These are phyloP conservation scores for Margarornis squamiger DNA, from an alignment of 2,797 vertebrate species.

Conservation along the genomic window DNA sequence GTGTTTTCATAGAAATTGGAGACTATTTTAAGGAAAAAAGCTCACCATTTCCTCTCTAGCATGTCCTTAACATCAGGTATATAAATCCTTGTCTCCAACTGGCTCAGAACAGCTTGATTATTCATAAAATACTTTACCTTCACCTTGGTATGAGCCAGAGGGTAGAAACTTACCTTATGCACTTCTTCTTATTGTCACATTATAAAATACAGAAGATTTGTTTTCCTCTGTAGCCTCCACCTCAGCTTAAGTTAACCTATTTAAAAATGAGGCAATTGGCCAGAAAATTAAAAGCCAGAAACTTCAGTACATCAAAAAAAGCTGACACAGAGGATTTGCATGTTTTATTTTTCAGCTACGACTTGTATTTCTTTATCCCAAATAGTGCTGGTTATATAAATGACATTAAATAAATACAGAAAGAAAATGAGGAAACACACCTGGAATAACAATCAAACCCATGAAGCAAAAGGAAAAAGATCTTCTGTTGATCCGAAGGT, in stretches of 20 bases:
- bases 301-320: background rate
- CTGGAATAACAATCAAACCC: conserved; percentile 38
- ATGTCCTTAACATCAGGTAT: background rate
- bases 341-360: background rate
- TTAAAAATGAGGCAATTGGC: background rate
- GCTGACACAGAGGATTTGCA: background rate
- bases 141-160: background rate
- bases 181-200: background rate
- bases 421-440: conserved; percentile 16
- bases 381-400: background rate
- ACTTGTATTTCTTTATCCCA: background rate
- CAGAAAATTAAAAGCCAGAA: background rate
- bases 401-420: background rate
- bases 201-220: background rate
- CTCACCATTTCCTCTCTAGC: background rate
- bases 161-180: background rate
- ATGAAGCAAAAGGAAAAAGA: background rate
- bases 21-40: background rate
- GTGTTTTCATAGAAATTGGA: background rate
- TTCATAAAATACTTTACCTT: background rate
- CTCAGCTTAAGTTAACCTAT: background rate
- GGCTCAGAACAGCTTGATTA: background rate
- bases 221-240: background rate
- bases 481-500: background rate
- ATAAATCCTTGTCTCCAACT: background rate